Evolutionary conservation across 1,140 invertebrate genomes (phyloP), one percentile per base, ranked within the genome.

Genomic region (Nasonia giraulti): DNA sequence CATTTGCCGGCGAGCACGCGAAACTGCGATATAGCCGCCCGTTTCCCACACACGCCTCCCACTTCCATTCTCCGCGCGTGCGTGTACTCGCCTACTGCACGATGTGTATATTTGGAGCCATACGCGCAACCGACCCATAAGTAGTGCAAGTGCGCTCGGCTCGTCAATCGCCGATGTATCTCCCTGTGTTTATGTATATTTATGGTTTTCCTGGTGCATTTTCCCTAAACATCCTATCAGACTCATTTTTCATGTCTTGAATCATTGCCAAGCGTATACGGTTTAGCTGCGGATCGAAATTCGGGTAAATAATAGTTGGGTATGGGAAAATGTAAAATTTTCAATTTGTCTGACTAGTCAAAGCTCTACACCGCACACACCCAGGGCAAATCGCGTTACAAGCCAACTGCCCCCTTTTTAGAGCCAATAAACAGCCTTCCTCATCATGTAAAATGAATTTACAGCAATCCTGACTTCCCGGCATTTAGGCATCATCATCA

Each of bases 1-100:
- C 75, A 84, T 84, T 84, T 73, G 76, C 76, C 27, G 73, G 47
- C 8, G 73, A 44, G 40, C 40, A 14, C 8, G 33, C 33, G 37
- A 62, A 62, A 62, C 55, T 62, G 17, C 55, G 55, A 62, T 62
- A 44, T 75, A 44, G 17, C 6, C 12, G 14, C 80, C 69, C 12
- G 44, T 40, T 75, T 75, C 17, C 27, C 74, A 20, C 40, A 44
- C 40, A 44, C 40, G 40, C 7, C 40, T 44, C 40, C 20, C 14
- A 23, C 7, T 33, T 2, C 73, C 12, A 1, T 1, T 8, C 33
- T 40, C 73, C 11, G 23, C 11, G 27, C 20, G 27, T 73, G 14
- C 27, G 20, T 80, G 47, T 85, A 23, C 33, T 8, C 69, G 40
- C 77, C 17, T 20, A 66, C 27, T 27, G 27, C 68, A 33, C 10